Base-by-base conservation (phyloP, 2,888 invertebrate species). In the Phortica magna region DNA sequence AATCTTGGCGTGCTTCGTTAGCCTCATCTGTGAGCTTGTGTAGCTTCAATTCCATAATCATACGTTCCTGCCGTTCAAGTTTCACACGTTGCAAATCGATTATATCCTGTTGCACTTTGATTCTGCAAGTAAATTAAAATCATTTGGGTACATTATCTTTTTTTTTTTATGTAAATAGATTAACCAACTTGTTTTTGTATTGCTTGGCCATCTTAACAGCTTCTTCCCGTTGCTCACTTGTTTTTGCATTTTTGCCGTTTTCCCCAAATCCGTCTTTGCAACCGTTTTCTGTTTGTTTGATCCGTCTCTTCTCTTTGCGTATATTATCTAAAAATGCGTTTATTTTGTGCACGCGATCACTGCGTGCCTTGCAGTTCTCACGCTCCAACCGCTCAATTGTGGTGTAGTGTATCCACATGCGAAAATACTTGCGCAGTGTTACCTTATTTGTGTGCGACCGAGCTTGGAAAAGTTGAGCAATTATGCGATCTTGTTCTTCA, bases 21-120 rank as follows among this genome's bases (percentile, higher is more conserved):
- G 95, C 93, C 76, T 95, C 95, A 80, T 95, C 94, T 65, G 94
- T 92, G 41, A 96, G 93, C 90, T 94, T 95, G 76, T 95, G 94
- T 73, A 96, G 92, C 87, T 95, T 95, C 0, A 96, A 91, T 86
- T 95, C 94, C 89, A 95, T 94, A 76, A 96, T 96, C n/a, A 95
- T 88, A 83, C 94, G 93, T 82, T 94, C 94, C 89, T 96, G 96
- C 77, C 95, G 94, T 77, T 95, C 94, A 77, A 96, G 89, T 91
- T 95, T 95, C 1, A 93, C 91, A 88, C 94, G 95, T 89, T 96
- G 96, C 42, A 94, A 91, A 42, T 95, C 94, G 77, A 96, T 96
- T 64, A 96, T 95, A 81, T 94, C 94, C 88, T 95, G 95, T 88
- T 96, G 96, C 10, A 95, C 93, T 90, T 94, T 94, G 78, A 94